A percentile compares a stretch with the other conserved stretches of the same genome.
Evolutionary conservation across 1,140 invertebrate species (phyloP).

Genomic region (Zaprionus davidi): DNA sequence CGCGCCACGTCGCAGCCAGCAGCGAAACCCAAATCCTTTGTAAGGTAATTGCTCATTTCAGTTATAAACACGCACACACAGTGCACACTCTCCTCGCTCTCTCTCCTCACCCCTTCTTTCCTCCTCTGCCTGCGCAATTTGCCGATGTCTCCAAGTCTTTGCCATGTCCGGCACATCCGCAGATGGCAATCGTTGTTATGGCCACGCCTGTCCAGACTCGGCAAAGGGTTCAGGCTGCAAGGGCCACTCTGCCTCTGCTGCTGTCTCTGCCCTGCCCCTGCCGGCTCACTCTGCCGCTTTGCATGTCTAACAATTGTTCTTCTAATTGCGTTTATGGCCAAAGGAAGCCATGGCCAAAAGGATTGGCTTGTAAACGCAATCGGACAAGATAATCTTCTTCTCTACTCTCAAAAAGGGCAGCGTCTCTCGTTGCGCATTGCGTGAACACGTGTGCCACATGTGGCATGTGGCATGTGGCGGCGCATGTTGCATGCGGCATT

Average conservation of each 20-base stretch:
- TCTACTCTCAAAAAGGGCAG: constrained; percentile 56
- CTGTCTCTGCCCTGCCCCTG: neutral
- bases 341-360: constrained; percentile 33
- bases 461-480: constrained; percentile 40
- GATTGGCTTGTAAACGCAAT: constrained; percentile 78
- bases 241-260: neutral
- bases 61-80: constrained; percentile 78
- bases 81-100: neutral
- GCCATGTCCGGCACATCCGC: constrained; percentile 19
- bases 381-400: constrained; percentile 81
- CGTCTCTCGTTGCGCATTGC: constrained; percentile 19
- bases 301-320: constrained; percentile 84
- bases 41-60: constrained; percentile 82
- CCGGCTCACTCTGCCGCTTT: constrained; percentile 51
- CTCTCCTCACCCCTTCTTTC: neutral
- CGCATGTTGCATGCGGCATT: constrained; percentile 46
- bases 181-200: constrained; percentile 71
- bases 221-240: constrained; percentile 27
- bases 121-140: neutral
- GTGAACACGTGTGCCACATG: constrained; percentile 44
- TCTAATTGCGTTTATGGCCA: constrained; percentile 80
- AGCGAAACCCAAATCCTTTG: constrained; percentile 61
- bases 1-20: constrained; percentile 27
- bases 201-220: constrained; percentile 25
- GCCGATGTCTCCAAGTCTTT: constrained; percentile 11